phyloP scores from a whole-genome alignment of 2,888 invertebrate species.

The Cheilosia vernalis region DNA sequence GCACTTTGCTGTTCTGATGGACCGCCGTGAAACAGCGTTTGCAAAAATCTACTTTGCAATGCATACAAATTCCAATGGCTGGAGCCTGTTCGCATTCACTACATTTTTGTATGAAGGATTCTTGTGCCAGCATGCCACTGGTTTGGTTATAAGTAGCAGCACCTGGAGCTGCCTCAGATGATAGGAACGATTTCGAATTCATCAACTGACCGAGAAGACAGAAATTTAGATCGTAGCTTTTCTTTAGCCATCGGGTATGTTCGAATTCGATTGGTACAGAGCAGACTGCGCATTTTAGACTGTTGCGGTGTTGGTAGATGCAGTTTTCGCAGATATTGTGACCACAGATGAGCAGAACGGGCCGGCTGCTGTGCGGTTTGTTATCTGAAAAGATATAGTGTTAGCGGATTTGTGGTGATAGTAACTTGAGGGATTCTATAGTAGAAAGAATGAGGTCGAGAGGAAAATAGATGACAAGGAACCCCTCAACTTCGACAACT shows the following conservation, averaged over 20 bases:
- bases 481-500: too few relatives aligned
- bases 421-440: not conserved
- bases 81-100: slow-evolving; percentile 78
- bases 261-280: slow-evolving; percentile 66
- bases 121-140: slow-evolving; percentile 47
- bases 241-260: slow-evolving; percentile 61
- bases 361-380: slow-evolving; percentile 80
- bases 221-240: slow-evolving; percentile 79
- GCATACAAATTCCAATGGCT: slow-evolving; percentile 78
- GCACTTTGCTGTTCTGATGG: slow-evolving; percentile 79
- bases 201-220: slow-evolving; percentile 78
- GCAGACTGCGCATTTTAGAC: slow-evolving; percentile 78
- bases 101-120: slow-evolving; percentile 77
- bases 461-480: too few relatives aligned
- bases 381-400: slow-evolving; percentile 51
- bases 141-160: not conserved
- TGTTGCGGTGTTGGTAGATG: slow-evolving; percentile 79
- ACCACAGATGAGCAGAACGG: slow-evolving; percentile 87
- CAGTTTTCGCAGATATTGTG: slow-evolving; percentile 89
- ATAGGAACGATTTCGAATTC: slow-evolving; percentile 70
- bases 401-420: too few relatives aligned
- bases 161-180: slow-evolving; percentile 47
- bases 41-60: slow-evolving; percentile 80
- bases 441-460: too few relatives aligned
- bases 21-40: slow-evolving; percentile 79